Base-by-base conservation (phyloP, 2,888 invertebrate species). In the Balanococcus diminutus region DNA sequence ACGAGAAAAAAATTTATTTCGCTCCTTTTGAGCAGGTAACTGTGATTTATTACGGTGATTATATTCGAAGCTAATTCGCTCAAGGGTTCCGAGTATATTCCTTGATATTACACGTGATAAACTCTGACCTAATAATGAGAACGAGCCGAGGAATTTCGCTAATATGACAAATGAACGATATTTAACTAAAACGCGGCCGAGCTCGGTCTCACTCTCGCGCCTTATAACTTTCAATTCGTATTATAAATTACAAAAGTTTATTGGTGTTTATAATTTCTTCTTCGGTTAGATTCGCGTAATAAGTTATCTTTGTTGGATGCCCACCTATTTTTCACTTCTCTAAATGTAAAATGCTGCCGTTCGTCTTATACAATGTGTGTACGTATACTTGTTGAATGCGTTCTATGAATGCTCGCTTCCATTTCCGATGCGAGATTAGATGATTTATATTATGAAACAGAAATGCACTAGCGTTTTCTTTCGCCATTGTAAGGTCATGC, bases 211-310 rank as follows among this genome's bases (percentile, higher is more conserved):
- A 5, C 51, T 51, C 16, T 56, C 56, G 19, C 56, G n/a, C 46
- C 46, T 46, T 46, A 16, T 6, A 79, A 79, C 75, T 79, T 79
- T 79, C 75, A 36, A 79, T 79, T 32, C 31, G 75, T 79, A 79
- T 79, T 79, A 79, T 79, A 79, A 79, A 79, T 79, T 79, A 36
- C 75, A 19, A 79, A 79, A 79, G 75, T 79, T 67, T 79, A 79
- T 79, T 36, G 32, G 75, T 79, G 75, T 79, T 79, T 79, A 79
- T 79, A 79, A 79, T 79, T 79, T 79, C 75, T 79, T 79, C 75
- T 79, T 32, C 32, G 75, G 75, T 36, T 79, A 36, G 31, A 79
- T 79, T 79, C 36, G 22, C 36, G 75, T 79, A 36, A 79, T 79
- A 79, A 79, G 32, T 79, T 67, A 67, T 67, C 67, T 67, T 28